Conservation (phyloP, 2,888 invertebrate genomes). For the Caenorhabditis plicata region DNA sequence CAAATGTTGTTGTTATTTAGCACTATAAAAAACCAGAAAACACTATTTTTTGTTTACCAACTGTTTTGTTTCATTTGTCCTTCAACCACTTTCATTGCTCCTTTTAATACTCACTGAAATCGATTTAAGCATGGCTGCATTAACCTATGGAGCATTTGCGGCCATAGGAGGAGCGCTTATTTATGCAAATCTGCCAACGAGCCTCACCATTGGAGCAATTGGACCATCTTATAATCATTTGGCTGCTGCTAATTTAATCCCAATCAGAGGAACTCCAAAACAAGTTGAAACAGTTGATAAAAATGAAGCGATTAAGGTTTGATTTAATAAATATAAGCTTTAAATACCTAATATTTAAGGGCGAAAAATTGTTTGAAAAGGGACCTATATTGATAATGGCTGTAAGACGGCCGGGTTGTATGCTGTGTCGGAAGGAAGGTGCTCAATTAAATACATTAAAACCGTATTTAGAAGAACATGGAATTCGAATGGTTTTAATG, state of each 20-base stretch:
- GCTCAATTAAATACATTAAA: slow-evolving; percentile 31
- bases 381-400: slow-evolving; percentile 61
- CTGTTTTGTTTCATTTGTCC: too few relatives aligned
- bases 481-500: slow-evolving; percentile 38
- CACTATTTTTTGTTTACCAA: too few relatives aligned
- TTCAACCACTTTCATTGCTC: too few relatives aligned
- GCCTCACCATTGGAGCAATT: slow-evolving; percentile 55
- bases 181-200: slow-evolving; percentile 59
- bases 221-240: slow-evolving; percentile 55
- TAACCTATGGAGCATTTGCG: slow-evolving; percentile 49
- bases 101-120: too few relatives aligned
- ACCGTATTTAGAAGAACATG: slow-evolving; percentile 28
- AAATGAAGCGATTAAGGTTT: slow-evolving; percentile 39
- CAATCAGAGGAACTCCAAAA: slow-evolving; percentile 27
- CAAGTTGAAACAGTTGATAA: slow-evolving; percentile 42
- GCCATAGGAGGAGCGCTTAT: slow-evolving; percentile 54
- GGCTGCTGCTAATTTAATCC: slow-evolving; percentile 40
- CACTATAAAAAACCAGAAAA: too few relatives aligned
- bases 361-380: slow-evolving; percentile 49
- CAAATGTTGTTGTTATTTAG: too few relatives aligned
- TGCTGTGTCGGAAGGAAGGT: slow-evolving; percentile 56
- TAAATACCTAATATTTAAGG: slow-evolving; percentile 28
- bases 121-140: slow-evolving; percentile 17
- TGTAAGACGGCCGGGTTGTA: slow-evolving; percentile 63
- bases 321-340: too few relatives aligned